These are phyloP conservation scores for Tetragonula carbonaria DNA, from an alignment of 2,888 invertebrate genomes.

Conservation along the genomic window DNA sequence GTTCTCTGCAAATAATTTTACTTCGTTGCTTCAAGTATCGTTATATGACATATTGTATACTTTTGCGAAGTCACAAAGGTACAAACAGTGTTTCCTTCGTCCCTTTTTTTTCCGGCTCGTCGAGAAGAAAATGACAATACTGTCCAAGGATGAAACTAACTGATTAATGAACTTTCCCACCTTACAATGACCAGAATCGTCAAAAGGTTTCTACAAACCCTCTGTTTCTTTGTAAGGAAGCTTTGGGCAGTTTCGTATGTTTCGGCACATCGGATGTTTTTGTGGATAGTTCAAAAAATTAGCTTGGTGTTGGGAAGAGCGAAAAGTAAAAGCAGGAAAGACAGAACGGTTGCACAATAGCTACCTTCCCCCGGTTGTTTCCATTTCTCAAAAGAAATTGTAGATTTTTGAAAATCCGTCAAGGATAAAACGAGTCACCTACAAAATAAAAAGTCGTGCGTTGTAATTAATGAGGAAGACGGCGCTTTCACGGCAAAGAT, in stretches of 20 bases:
- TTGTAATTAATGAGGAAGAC: conserved; percentile 27
- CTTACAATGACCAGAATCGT: conserved; percentile 19
- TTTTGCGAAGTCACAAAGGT: conserved; percentile 21
- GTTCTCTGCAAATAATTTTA: conserved; percentile 60
- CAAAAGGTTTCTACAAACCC: conserved; percentile 15
- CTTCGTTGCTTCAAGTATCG: conserved; percentile 53
- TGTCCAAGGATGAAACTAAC: conserved; percentile 48
- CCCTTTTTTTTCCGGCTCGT: neutral
- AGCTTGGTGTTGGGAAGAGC: fast-evolving
- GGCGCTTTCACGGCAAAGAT: neutral
- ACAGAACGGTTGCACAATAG: neutral
- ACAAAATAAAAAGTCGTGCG: neutral
- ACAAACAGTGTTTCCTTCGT: conserved; percentile 23
- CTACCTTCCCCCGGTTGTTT: neutral
- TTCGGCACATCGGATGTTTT: neutral
- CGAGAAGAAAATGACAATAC: neutral
- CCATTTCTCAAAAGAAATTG: neutral
- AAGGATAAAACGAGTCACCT: neutral
- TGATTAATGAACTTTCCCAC: conserved; percentile 48
- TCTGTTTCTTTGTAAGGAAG: neutral
- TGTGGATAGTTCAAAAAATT: neutral
- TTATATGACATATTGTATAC: conserved; percentile 44
- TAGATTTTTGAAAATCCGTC: neutral
- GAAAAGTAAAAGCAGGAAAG: neutral
- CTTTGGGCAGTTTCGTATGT: neutral